Evolutionary conservation across 2,113 vertebrate species (phyloP), one percentile per base, ranked within the genome.

Genomic region (Malurus elegans): DNA sequence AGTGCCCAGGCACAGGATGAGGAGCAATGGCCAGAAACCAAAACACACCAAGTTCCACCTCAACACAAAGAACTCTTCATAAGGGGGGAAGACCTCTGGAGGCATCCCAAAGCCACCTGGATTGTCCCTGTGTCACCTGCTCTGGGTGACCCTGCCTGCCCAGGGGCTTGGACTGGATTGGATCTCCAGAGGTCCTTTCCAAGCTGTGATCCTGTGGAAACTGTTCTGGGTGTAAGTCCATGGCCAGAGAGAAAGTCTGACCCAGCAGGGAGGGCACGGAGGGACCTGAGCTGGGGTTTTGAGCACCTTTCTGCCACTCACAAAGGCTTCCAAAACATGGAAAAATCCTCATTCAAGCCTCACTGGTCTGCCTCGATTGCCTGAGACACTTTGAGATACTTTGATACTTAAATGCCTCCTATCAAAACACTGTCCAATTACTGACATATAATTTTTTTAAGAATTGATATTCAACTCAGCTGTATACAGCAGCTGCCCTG

Each of bases 211-310:
- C 60, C 54, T 26, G 24, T 54, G 70, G 18, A 16, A 90, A 71
- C 29, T 13, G 6, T 29, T 76, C 28, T 2, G 28, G 57, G 31
- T 45, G 50, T 29, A 44, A 34, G 6, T 21, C 38, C 51, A 8
- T 1, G 31, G 12, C 67, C 65, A 69, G 34, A 72, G n/a, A 65
- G 21, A 4, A 88, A 20, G 13, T 14, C 19, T 4, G 4, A 23
- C 2, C 21, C 4, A 23, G 38, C 8, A 56, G 34, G 6, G 40
- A 56, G 0, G 36, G 36, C 38, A 38, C 3, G 5, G 26, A 12
- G 8, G 23, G n/a, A 34, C 56, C 60, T 40, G 31, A 75, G 47
- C 18, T 0, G 2, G 0, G 5, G 25, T 21, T 56, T 4, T 11
- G 66, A 62, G 66, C 64, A 60, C 15, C 66, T 12, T 65, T 48